phyloP scores from a whole-genome alignment of 2,888 invertebrate genomes.

The Tetanocera ferruginea region DNA sequence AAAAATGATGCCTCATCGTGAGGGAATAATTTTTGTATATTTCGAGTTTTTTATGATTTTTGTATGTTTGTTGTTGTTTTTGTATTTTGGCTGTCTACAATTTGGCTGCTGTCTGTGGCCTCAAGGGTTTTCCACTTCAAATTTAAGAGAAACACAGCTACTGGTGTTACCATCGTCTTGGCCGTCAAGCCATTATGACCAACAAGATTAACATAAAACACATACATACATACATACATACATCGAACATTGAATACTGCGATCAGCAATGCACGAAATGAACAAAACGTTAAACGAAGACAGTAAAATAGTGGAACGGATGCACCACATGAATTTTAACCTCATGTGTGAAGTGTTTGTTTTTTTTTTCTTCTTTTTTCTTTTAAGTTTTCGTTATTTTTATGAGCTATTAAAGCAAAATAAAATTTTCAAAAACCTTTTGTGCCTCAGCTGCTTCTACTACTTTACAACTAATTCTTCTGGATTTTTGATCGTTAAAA shows the following conservation, averaged over 20 bases:
- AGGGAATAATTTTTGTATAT: too few relatives aligned
- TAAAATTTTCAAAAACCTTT: neutral
- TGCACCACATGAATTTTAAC: slow-evolving; percentile 17
- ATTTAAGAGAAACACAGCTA: slow-evolving; percentile 31
- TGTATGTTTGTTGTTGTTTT: neutral
- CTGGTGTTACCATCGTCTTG: slow-evolving; percentile 28
- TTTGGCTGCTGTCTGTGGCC: slow-evolving; percentile 9
- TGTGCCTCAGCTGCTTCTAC: neutral
- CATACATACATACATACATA: slow-evolving; percentile 46
- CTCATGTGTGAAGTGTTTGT: slow-evolving; percentile 30
- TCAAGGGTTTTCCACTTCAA: slow-evolving; percentile 32
- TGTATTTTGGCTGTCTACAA: neutral
- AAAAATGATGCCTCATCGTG: too few relatives aligned
- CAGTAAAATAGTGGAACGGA: neutral
- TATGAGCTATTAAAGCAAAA: neutral
- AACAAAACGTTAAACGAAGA: neutral
- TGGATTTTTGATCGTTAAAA: neutral
- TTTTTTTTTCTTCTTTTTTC: neutral
- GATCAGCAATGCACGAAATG: slow-evolving; percentile 2
- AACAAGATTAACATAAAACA: slow-evolving; percentile 2
- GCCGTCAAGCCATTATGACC: slow-evolving; percentile 9
- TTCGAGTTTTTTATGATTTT: too few relatives aligned
- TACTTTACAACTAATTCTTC: neutral
- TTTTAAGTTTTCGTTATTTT: neutral
- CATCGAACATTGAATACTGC: slow-evolving; percentile 33